These are phyloP conservation scores for Scomberomorus guttatus DNA, from an alignment of 2,797 vertebrate genomes.

Conservation along the genomic window DNA sequence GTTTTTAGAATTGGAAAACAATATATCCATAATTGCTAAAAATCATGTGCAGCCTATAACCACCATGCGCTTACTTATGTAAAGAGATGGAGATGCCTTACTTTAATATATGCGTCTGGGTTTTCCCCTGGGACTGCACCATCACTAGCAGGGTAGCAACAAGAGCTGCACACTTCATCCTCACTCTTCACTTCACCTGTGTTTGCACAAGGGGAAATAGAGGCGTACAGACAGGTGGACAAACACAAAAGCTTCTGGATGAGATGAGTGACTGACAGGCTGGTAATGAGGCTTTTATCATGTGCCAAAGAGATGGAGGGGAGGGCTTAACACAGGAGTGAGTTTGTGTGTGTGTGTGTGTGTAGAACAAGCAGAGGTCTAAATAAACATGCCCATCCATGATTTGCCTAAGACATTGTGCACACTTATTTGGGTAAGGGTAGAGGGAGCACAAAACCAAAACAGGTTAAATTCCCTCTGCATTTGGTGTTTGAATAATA, in stretches of 20 bases:
- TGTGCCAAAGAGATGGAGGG: constrained; percentile 5
- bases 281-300: background rate
- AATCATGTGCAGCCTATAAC: too few species aligned
- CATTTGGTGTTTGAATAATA: too few species aligned
- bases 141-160: too few species aligned
- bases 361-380: too few species aligned
- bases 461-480: too few species aligned
- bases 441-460: too few species aligned
- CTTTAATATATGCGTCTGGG: background rate
- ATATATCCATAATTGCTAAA: too few species aligned
- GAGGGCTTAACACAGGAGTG: background rate
- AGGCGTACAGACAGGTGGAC: background rate
- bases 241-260: background rate
- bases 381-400: too few species aligned
- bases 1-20: background rate
- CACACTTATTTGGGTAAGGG: too few species aligned
- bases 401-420: too few species aligned
- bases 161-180: background rate
- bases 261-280: background rate
- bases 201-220: background rate
- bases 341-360: background rate
- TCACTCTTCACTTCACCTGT: background rate
- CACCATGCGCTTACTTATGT: background rate
- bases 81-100: background rate
- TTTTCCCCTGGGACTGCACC: too few species aligned